Evolutionary conservation across 2,797 vertebrate genomes (phyloP), one percentile per base, ranked within the genome.

Genomic region (Lepus oiostolus): DNA sequence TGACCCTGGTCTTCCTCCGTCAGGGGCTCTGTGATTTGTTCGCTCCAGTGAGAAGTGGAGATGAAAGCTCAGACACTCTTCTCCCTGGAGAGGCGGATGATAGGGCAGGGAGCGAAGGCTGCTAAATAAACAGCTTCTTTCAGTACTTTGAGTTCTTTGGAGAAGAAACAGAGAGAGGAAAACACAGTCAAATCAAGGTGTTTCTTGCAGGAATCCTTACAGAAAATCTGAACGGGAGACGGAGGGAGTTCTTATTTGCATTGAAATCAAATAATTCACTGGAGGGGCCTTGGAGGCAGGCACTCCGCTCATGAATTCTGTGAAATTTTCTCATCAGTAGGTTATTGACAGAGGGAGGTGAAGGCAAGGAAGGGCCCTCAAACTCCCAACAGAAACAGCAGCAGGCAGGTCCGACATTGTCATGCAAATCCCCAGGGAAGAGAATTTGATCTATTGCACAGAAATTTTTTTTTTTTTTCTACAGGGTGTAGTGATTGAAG

Each of bases 301-400:
- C 50, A 47, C 47, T n/a, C 35, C 22, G 71, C 28, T 95, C 22
- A 4, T 24, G 65, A 30, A 85, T 52, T 85, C 42, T 89, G 65
- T 42, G 54, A 76, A 65, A 67, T 88, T 91, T 96, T 60, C 63
- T 76, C 81, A 82, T 90, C 65, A 52, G 80, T 83, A 85, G 47
- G 65, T 94, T 75, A 79, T 76, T 85, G 63, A 62, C 62, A 93
- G 77, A 93, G 65, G 63, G n/a, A 81, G 28, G 19, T 52, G 58
- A 81, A n/a, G 81, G 58, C 77, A 4, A 70, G 71, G 47, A 71
- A 62, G 54, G 70, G 62, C 42, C 26, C 0, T 22, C 21, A 84
- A 65, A 30, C 63, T 35, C 3, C 38, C 1, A 0, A 71, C n/a
- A 50, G 85, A 35, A 72, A 21, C 9, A 75, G 70, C 14, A 50